Conservation (phyloP, 2,113 vertebrate species). For the Brachionichthys hirsutus region DNA sequence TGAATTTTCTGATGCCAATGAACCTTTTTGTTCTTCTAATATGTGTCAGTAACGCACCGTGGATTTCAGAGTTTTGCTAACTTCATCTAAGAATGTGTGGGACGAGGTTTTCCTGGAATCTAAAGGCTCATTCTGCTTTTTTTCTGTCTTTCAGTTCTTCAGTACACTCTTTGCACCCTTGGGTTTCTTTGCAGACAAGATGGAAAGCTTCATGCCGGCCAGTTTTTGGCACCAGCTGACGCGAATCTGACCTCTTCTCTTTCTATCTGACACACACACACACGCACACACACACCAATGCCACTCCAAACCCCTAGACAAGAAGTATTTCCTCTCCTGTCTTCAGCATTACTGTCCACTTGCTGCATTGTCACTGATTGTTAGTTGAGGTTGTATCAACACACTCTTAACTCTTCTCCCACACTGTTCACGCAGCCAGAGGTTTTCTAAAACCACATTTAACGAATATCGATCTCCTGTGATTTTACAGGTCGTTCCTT, state of each 20-base stretch:
- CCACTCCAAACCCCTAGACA: slow-evolving; percentile 60
- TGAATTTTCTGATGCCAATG: too few species aligned
- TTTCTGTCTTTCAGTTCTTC: slow-evolving; percentile 80
- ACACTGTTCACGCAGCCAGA: slow-evolving; percentile 41
- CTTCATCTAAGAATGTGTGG: not conserved
- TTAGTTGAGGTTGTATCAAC: slow-evolving; percentile 70
- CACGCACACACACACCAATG: slow-evolving; percentile 29
- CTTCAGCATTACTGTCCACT: slow-evolving; percentile 71
- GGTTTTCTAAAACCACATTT: slow-evolving; percentile 47
- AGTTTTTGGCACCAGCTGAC: slow-evolving; percentile 80
- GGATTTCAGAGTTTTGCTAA: not conserved
- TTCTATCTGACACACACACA: slow-evolving; percentile 16
- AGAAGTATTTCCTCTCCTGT: slow-evolving; percentile 77
- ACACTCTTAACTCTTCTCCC: slow-evolving; percentile 49
- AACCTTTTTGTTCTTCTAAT: too few species aligned
- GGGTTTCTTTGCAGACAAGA: slow-evolving; percentile 82
- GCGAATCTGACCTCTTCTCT: slow-evolving; percentile 70
- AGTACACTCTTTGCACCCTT: slow-evolving; percentile 83
- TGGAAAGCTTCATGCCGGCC: slow-evolving; percentile 83
- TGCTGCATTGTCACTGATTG: slow-evolving; percentile 66
- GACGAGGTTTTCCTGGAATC: not conserved
- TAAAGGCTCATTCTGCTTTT: slow-evolving; percentile 23
- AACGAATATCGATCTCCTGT: slow-evolving; percentile 18
- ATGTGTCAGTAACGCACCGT: too few species aligned
- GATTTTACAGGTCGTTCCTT: slow-evolving; percentile 31